Evolutionary conservation across 2,888 invertebrate genomes (phyloP).

Genomic region (Brenthis hecate): DNA sequence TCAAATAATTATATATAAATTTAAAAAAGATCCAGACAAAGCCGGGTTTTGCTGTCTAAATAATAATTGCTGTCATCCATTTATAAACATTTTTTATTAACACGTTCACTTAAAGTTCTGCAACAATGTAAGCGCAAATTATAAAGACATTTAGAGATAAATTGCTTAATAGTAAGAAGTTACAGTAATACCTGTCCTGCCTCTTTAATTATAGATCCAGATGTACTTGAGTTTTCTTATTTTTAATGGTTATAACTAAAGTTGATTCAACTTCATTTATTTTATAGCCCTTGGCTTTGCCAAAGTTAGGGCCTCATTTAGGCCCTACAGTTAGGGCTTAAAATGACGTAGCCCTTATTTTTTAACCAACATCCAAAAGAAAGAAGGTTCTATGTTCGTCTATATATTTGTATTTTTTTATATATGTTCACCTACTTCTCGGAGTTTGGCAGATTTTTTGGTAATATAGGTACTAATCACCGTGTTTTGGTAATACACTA

Average conservation of each 20-base stretch:
- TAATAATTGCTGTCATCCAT: no score
- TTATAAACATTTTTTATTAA: neutral
- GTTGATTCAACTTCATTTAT: no score
- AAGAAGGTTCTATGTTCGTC: no score
- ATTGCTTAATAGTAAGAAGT: conserved; percentile 28
- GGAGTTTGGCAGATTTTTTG: no score
- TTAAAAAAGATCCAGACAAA: neutral
- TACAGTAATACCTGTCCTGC: conserved; percentile 11
- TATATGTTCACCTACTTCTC: no score
- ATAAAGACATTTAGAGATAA: conserved; percentile 35
- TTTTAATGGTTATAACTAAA: neutral
- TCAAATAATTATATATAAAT: no score
- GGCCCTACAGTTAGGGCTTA: no score
- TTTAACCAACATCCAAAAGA: no score
- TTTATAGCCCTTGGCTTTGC: neutral
- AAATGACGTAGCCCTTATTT: no score
- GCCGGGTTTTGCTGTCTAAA: neutral
- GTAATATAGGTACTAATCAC: no score
- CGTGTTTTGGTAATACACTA: no score
- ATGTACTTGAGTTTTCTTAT: neutral
- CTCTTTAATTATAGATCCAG: conserved; percentile 29
- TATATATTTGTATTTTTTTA: no score
- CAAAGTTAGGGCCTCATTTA: neutral
- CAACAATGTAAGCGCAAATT: conserved; percentile 32
- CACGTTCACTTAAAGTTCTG: conserved; percentile 6